phyloP scores from a whole-genome alignment of 2,797 vertebrate species.

The Gastrophryne carolinensis region DNA sequence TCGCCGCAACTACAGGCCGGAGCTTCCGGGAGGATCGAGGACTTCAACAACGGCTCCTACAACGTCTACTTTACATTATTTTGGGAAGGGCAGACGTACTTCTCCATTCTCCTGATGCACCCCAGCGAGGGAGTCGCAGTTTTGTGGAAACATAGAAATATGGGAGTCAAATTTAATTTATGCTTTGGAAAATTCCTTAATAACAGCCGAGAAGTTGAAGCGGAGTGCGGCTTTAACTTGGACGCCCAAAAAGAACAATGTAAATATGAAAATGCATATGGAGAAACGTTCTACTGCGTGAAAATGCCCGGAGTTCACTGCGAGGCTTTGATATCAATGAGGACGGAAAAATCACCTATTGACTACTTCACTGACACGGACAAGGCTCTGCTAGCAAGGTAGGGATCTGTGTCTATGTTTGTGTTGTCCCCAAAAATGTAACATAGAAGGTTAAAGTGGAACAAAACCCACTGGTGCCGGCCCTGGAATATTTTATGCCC shows the following conservation, averaged over 20 bases:
- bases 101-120: conserved; percentile 38
- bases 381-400: conserved; percentile 22
- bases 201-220: background rate
- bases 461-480: too few relatives aligned
- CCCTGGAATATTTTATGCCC: too few relatives aligned
- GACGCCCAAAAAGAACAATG: conserved; percentile 34
- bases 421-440: too few relatives aligned
- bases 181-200: conserved; percentile 48
- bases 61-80: conserved; percentile 36
- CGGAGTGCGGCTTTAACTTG: conserved; percentile 47
- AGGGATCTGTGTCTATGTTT: too few relatives aligned
- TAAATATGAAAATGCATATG: conserved; percentile 51
- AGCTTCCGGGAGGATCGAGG: conserved; percentile 30
- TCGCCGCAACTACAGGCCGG: conserved; percentile 47
- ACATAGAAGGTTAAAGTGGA: too few relatives aligned
- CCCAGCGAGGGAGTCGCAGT: conserved; percentile 52
- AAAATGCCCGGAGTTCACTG: conserved; percentile 30
- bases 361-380: background rate
- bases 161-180: conserved; percentile 40
- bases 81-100: conserved; percentile 13
- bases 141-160: conserved; percentile 56
- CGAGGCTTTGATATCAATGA: conserved; percentile 30
- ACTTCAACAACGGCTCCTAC: conserved; percentile 41
- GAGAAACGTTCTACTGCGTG: conserved; percentile 56
- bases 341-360: background rate